phyloP scores from a whole-genome alignment of 2,797 vertebrate genomes.

The Poecile montanus region DNA sequence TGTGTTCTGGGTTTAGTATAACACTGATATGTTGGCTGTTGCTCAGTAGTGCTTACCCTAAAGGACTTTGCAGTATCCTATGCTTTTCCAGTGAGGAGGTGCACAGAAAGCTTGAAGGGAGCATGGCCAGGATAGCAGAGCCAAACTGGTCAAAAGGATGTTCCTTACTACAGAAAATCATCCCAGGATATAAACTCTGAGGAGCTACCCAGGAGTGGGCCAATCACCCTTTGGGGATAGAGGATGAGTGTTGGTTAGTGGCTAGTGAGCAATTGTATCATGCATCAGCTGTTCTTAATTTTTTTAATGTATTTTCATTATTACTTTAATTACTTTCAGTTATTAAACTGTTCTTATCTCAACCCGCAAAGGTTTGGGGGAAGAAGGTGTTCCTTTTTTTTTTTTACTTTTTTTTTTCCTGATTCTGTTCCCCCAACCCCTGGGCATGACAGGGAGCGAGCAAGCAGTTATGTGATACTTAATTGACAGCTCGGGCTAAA shows the following conservation, averaged over 20 bases:
- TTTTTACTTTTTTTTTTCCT: too few species aligned
- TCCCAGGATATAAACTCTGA: not conserved
- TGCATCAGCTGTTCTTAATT: not conserved
- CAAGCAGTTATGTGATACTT: not conserved
- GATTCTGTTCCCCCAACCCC: not conserved
- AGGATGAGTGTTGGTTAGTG: not conserved
- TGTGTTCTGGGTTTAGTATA: not conserved
- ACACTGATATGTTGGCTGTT: not conserved
- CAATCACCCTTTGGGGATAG: rapidly evolving
- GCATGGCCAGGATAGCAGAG: not conserved
- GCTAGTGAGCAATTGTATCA: not conserved
- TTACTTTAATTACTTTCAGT: not conserved
- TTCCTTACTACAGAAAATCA: not conserved
- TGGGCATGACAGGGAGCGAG: not conserved
- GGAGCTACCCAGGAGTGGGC: not conserved
- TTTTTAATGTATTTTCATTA: not conserved
- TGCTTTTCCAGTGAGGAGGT: not conserved
- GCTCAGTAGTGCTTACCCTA: not conserved
- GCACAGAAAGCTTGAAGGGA: not conserved
- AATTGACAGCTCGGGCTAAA: not conserved
- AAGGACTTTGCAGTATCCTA: not conserved
- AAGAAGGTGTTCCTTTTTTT: rapidly evolving
- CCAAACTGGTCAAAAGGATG: not conserved
- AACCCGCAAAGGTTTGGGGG: not conserved
- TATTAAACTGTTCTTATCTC: not conserved